Base-by-base conservation (phyloP, 2,888 invertebrate genomes). In the Oscheius sp. region DNA sequence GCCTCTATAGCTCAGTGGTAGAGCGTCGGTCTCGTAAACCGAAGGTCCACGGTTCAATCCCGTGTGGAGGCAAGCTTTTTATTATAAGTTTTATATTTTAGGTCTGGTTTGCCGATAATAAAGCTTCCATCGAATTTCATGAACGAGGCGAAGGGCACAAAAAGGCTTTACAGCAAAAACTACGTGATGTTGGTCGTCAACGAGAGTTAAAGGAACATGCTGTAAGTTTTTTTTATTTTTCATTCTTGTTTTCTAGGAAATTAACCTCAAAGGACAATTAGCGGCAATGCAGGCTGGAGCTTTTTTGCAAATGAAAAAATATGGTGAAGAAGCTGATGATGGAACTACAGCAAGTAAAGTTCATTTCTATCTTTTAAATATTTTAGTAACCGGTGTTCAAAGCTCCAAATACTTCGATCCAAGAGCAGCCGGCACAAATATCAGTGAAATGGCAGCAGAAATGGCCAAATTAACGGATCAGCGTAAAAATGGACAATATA, bases 81-180 rank as follows among this genome's bases (percentile, higher is more conserved):
- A n/a, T n/a, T n/a, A n/a, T n/a, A n/a, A n/a, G n/a, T 17, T 5
- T 24, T 17, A 2, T 20, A 49, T 67, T 72, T 63, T 47, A 81
- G 81, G 95, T 95, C 86, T 97, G 96, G 96, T 92, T 95, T 82
- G 93, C 95, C 64, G 95, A 96, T 87, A 97, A 97, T 86, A 94
- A 94, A 90, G 93, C 94, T 63, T 81, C 80, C 1, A 71, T 79
- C 24, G 82, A 83, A 59, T 72, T 76, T 50, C 85, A 85, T 70
- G 85, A 85, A 51, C 70, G 74, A 6, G 85, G 85, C 51, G 70
- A 69, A n/a, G 73, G 73, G 33, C 84, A 85, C 76, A 84, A 82
- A 54, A 81, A 63, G 12, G 73, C 71, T 51, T 69, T 82, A 30
- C 70, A 73, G 45, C 65, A 71, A 49, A 70, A 72, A 32, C 59